These are phyloP conservation scores for Melanotaenia maccullochi DNA, from an alignment of 2,797 vertebrate genomes.

Conservation along the genomic window DNA sequence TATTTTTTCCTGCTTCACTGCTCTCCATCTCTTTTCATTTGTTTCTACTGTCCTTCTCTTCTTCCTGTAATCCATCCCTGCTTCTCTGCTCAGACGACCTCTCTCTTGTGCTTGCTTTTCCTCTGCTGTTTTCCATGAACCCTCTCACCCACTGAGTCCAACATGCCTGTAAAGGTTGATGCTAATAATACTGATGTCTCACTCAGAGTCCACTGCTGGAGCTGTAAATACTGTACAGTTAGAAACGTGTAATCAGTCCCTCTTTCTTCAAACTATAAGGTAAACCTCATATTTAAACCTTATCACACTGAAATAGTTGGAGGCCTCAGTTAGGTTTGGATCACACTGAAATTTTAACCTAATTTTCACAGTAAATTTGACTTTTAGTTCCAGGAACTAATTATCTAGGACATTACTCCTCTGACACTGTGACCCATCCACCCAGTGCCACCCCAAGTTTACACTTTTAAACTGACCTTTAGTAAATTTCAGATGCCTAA, in stretches of 20 bases:
- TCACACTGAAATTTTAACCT: neutral
- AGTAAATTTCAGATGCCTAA: too few species aligned
- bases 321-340: neutral
- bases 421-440: too few species aligned
- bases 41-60: constrained; percentile 4
- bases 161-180: constrained; percentile 81
- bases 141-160: constrained; percentile 55
- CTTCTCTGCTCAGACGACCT: constrained; percentile 8
- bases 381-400: too few species aligned
- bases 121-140: constrained; percentile 65
- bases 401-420: too few species aligned
- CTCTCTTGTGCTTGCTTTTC: neutral
- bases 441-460: too few species aligned
- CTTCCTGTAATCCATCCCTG: constrained; percentile 4
- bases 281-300: constrained; percentile 34
- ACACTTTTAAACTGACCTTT: too few species aligned
- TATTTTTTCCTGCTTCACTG: neutral
- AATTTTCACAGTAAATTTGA: too few species aligned
- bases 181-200: constrained; percentile 80
- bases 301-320: neutral
- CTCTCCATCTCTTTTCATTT: neutral
- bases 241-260: constrained; percentile 7
- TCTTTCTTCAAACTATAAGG: neutral
- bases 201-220: constrained; percentile 29
- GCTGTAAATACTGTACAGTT: constrained; percentile 61